Evolutionary conservation across 2,888 invertebrate species (phyloP), one percentile per base, ranked within the genome.

Genomic region (Cryptocheilus praepositus): DNA sequence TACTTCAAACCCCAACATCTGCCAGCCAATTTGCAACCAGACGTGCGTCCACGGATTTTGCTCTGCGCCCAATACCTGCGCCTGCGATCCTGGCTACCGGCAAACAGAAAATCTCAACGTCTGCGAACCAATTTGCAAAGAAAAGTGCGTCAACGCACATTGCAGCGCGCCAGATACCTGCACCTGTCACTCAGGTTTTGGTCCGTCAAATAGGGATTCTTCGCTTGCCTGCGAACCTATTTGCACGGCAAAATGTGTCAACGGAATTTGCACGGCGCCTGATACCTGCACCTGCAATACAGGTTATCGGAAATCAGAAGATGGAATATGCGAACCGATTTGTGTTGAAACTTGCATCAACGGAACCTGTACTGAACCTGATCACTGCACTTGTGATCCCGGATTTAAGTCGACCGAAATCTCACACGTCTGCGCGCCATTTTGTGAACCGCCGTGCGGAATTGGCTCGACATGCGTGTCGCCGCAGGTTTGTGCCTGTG

Each of bases 241-340:
- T 65, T 91, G 84, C 85, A 88, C 83, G 25, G 67, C 3, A 36
- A 11, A 36, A 1, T 36, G 36, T 7, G 36, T 36, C 36, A 77
- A 53, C 70, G 91, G 91, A 3, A 87, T 85, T 55, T 91, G 91
- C 65, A 88, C 89, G 21, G 88, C 85, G 0, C 88, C 88, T 13
- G 81, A 89, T 43, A 56, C 55, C 0, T 90, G 90, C 65, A 72
- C 76, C 2, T 88, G 87, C 52, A 87, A 89, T 61, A 73, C 81
- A 16, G 90, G 90, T 0, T 90, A 89, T 71, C 58, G 64, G 89
- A 70, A 3, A 4, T 11, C 18, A n/a, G 28, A 5, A 18, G 19
- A 13, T 5, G 13, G 79, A 70, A 62, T 81, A 77, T 46, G 71
- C 78, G 1, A 83, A 74, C 80, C 75, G 0, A 85, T 81, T 11